Percentiles rank a stretch among this genome's conserved stretches.
Conservation (phyloP, 2,888 invertebrate genomes). For the Cosmopolites sordidus region DNA sequence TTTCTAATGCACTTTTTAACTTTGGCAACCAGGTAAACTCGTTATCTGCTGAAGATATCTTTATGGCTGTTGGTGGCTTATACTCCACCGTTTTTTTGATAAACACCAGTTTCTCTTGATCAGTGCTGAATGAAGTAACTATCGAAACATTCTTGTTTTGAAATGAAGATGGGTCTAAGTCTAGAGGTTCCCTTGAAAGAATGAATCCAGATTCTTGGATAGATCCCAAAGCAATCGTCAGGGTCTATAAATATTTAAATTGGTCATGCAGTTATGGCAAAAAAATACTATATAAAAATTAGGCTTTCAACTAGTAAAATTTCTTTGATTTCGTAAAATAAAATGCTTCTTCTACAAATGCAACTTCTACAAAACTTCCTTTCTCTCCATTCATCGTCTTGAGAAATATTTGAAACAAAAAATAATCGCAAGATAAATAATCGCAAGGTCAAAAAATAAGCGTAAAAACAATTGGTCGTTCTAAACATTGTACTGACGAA, state of each 20-base stretch:
- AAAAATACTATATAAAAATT: no score
- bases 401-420: no score
- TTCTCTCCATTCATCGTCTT: no score
- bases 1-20: slow-evolving; percentile 40
- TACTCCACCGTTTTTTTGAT: slow-evolving; percentile 47
- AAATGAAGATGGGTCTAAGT: background rate
- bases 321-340: no score
- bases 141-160: slow-evolving; percentile 32
- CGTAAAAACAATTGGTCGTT: no score
- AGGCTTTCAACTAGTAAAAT: no score
- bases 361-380: no score
- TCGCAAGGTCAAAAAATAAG: no score
- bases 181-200: slow-evolving; percentile 17
- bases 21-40: slow-evolving; percentile 49
- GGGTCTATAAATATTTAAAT: slow-evolving; percentile 16
- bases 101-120: slow-evolving; percentile 53
- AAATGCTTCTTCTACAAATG: no score
- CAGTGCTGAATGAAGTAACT: slow-evolving; percentile 51
- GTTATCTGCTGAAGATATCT: slow-evolving; percentile 1
- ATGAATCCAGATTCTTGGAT: slow-evolving; percentile 35
- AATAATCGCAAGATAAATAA: no score
- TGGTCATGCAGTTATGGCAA: no score
- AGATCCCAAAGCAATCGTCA: slow-evolving; percentile 16
- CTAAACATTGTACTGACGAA: no score
- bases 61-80: slow-evolving; percentile 31